Conservation (phyloP, 2,797 vertebrate genomes). For the Pantherophis vulpinus region DNA sequence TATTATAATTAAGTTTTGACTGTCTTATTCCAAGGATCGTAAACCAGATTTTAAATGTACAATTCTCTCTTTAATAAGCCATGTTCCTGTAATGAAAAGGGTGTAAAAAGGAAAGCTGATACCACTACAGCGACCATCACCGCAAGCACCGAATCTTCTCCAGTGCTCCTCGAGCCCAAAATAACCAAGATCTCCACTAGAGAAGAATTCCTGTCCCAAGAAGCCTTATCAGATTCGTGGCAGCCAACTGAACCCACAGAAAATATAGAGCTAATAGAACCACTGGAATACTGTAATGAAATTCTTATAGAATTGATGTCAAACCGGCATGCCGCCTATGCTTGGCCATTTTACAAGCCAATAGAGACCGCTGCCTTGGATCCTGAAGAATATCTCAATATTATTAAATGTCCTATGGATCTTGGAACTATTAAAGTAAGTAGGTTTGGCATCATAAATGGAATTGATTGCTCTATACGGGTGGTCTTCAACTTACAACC, state of each 20-base stretch:
- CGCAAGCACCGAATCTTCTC: slow-evolving; percentile 62
- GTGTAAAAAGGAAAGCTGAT: slow-evolving; percentile 86
- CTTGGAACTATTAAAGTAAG: slow-evolving; percentile 85
- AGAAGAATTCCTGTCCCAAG: slow-evolving; percentile 74
- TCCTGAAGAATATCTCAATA: slow-evolving; percentile 76
- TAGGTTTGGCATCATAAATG: background rate
- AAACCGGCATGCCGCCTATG: slow-evolving; percentile 83
- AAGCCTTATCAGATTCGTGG: slow-evolving; percentile 71
- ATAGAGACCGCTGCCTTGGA: slow-evolving; percentile 73
- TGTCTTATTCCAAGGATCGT: background rate
- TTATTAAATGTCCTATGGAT: slow-evolving; percentile 84
- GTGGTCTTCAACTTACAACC: background rate
- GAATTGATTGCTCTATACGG: background rate
- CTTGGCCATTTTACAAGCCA: slow-evolving; percentile 88
- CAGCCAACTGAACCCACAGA: slow-evolving; percentile 62
- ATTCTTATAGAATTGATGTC: slow-evolving; percentile 89
- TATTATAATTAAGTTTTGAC: background rate
- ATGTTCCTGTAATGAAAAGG: slow-evolving; percentile 75
- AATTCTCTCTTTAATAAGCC: background rate
- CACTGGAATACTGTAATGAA: slow-evolving; percentile 77
- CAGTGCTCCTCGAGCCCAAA: slow-evolving; percentile 54
- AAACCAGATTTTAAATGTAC: background rate
- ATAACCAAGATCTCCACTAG: slow-evolving; percentile 53
- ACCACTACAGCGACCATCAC: slow-evolving; percentile 70
- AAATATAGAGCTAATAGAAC: slow-evolving; percentile 70